A percentile compares a stretch with the other conserved stretches of the same genome.
Evolutionary conservation across 2,113 vertebrate species (phyloP).

Genomic region (Pangasianodon hypophthalmus): DNA sequence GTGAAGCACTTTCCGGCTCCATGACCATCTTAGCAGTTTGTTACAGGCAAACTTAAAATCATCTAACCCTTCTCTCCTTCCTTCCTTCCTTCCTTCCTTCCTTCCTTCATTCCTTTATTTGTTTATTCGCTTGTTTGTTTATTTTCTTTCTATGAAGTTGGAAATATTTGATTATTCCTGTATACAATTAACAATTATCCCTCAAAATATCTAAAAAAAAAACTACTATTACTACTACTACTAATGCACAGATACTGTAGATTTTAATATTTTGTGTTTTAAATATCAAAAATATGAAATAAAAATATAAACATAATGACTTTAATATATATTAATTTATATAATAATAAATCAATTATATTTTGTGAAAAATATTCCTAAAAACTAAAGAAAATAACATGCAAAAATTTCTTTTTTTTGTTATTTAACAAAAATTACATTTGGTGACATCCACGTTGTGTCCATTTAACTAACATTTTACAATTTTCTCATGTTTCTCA

Average conservation of each 20-base stretch:
- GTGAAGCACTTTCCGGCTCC: background rate
- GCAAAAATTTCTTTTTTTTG: too few species aligned
- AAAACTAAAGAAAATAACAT: background rate
- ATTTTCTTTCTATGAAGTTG: background rate
- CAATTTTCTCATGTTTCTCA: background rate
- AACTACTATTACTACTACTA: background rate
- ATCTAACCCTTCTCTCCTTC: background rate
- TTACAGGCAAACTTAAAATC: too few species aligned
- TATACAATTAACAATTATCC: background rate
- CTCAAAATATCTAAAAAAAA: too few species aligned
- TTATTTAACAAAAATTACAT: background rate
- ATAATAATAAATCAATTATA: background rate
- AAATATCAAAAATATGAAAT: background rate
- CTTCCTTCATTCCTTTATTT: background rate
- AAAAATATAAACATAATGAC: too few species aligned
- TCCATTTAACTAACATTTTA: background rate
- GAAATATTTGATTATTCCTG: background rate
- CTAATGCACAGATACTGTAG: background rate
- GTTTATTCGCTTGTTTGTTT: too few species aligned
- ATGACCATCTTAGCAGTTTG: background rate
- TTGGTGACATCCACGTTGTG: background rate
- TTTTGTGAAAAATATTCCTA: background rate
- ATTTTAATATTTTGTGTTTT: too few species aligned
- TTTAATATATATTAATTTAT: too few species aligned
- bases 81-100: background rate